A percentile compares a stretch with the other conserved stretches of the same genome.
Evolutionary conservation across 2,113 vertebrate species (phyloP).

Genomic region (Pelecanus crispus): DNA sequence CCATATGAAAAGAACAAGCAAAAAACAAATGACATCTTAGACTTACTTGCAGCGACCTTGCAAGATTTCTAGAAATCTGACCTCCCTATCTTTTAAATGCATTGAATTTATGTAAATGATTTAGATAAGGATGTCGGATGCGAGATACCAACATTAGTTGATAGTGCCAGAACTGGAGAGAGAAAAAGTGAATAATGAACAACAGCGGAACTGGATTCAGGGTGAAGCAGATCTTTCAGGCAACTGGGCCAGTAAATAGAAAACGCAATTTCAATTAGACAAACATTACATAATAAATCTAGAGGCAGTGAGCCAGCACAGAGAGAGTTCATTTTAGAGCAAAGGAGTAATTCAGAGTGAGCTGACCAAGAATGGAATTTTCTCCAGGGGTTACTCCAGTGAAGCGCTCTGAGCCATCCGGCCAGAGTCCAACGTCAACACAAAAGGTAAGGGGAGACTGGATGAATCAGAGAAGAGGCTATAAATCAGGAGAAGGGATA

Average conservation of each 20-base stretch:
- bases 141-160: neutral
- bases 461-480: neutral
- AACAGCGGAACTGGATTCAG: neutral
- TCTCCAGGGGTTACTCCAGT: conserved; percentile 35
- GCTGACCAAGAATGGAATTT: conserved; percentile 35
- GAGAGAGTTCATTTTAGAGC: conserved; percentile 1
- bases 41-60: conserved; percentile 7
- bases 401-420: neutral
- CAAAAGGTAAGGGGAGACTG: neutral
- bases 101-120: neutral
- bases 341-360: conserved; percentile 26
- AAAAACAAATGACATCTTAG: neutral
- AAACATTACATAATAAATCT: conserved; percentile 32
- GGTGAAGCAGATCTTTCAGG: neutral
- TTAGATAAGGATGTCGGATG: neutral
- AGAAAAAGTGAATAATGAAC: neutral
- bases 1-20: neutral
- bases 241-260: neutral
- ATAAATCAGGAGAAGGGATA: neutral
- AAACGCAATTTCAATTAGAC: conserved; percentile 36
- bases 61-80: neutral
- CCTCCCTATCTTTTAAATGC: neutral
- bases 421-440: neutral
- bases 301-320: conserved; percentile 22
- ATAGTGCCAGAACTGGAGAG: neutral